A percentile compares a stretch with the other conserved stretches of the same genome.
These are phyloP conservation scores for Solea solea DNA, from an alignment of 2,113 vertebrate genomes.

Conservation along the genomic window DNA sequence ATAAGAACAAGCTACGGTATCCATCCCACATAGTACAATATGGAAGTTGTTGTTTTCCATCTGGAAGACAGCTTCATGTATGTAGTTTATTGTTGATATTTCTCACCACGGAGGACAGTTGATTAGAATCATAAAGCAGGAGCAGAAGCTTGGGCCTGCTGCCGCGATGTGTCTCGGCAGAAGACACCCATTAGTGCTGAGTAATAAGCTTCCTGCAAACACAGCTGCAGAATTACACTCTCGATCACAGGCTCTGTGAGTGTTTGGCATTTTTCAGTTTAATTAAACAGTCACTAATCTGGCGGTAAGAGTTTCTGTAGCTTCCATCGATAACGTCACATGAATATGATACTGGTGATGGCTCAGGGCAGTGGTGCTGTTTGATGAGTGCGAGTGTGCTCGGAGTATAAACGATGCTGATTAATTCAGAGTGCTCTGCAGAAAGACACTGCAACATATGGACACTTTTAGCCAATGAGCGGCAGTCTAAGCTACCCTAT, in stretches of 20 bases:
- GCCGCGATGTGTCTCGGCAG: slow-evolving; percentile 36
- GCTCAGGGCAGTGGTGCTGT: slow-evolving; percentile 11
- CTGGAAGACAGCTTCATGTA: slow-evolving; percentile 20
- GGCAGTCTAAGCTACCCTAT: too few relatives aligned
- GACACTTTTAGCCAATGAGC: too few relatives aligned
- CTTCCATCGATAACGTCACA: slow-evolving; percentile 29
- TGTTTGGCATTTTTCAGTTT: slow-evolving; percentile 58
- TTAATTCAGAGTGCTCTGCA: not conserved
- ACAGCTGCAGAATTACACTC: slow-evolving; percentile 43
- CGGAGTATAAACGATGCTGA: not conserved
- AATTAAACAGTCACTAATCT: slow-evolving; percentile 66
- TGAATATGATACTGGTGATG: slow-evolving; percentile 1
- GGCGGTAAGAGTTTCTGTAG: slow-evolving; percentile 48
- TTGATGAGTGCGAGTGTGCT: slow-evolving; percentile 30
- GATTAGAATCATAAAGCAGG: slow-evolving; percentile 46
- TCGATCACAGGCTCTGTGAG: slow-evolving; percentile 39
- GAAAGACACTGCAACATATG: too few relatives aligned
- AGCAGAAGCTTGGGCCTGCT: slow-evolving; percentile 27
- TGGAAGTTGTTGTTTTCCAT: slow-evolving; percentile 28
- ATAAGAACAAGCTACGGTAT: too few relatives aligned
- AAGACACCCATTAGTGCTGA: slow-evolving; percentile 66
- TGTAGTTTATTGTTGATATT: slow-evolving; percentile 44
- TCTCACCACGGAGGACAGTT: slow-evolving; percentile 19
- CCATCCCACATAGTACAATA: slow-evolving; percentile 9
- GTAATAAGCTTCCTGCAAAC: slow-evolving; percentile 60